These are phyloP conservation scores for Orthonevra nobilis DNA, from an alignment of 2,888 invertebrate genomes.

Conservation along the genomic window DNA sequence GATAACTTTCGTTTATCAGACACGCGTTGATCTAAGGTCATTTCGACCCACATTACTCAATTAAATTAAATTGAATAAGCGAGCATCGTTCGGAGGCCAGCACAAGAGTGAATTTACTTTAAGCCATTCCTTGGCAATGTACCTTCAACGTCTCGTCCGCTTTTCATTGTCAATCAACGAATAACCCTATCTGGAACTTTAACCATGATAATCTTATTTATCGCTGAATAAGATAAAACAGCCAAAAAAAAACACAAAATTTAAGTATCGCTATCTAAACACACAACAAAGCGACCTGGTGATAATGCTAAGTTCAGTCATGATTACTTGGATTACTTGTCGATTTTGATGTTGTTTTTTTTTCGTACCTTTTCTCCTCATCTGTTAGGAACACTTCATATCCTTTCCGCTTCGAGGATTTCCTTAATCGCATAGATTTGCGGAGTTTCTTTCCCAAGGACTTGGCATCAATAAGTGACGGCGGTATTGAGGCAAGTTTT, in stretches of 20 bases:
- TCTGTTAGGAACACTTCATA: slow-evolving; percentile 85
- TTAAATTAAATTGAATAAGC: slow-evolving; percentile 60
- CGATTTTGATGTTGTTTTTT: background rate
- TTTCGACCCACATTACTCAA: slow-evolving; percentile 56
- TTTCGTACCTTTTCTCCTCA: slow-evolving; percentile 85
- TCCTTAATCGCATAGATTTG: slow-evolving; percentile 78
- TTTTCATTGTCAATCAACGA: background rate
- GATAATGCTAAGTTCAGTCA: background rate
- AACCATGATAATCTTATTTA: slow-evolving; percentile 6
- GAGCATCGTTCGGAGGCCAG: slow-evolving; percentile 35
- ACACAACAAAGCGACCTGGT: background rate
- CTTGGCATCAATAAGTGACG: slow-evolving; percentile 56
- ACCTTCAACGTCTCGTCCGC: no score
- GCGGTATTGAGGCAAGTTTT: slow-evolving; percentile 38
- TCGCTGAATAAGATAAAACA: slow-evolving; percentile 7
- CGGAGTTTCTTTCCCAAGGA: slow-evolving; percentile 73
- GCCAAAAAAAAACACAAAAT: slow-evolving; percentile 1
- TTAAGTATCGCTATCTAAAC: background rate
- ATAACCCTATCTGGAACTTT: background rate
- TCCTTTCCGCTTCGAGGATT: slow-evolving; percentile 82
- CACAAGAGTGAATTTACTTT: slow-evolving; percentile 4
- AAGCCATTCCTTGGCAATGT: no score
- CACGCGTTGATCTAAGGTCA: slow-evolving; percentile 22
- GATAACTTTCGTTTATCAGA: background rate
- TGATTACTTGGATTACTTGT: no score